Conservation (phyloP, 1,140 invertebrate genomes). For the Lanistes nyassanus region DNA sequence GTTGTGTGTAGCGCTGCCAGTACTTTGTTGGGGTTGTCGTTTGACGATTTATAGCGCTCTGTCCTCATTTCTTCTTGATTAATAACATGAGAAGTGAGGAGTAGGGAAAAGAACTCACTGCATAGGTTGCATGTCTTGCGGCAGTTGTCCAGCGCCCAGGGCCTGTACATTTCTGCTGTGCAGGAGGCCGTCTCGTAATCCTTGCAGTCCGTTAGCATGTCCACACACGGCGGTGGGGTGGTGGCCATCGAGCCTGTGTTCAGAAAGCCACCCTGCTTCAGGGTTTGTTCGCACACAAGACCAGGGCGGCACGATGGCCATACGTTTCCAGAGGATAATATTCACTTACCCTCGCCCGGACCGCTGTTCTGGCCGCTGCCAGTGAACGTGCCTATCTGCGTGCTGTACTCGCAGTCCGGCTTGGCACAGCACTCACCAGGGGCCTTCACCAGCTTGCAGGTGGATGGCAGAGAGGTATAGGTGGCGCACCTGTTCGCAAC, state of each 20-base stretch:
- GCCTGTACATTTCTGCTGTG: conserved; percentile 26
- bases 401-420: conserved; percentile 53
- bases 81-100: too few species aligned
- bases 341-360: conserved; percentile 46
- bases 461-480: conserved; percentile 44
- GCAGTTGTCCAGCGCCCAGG: conserved; percentile 44
- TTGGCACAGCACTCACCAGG: conserved; percentile 55
- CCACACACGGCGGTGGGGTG: conserved; percentile 33
- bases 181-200: conserved; percentile 31
- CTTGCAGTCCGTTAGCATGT: conserved; percentile 37
- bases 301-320: too few species aligned
- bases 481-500: conserved; percentile 45
- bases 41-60: too few species aligned
- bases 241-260: conserved; percentile 12
- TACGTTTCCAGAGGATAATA: too few species aligned
- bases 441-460: conserved; percentile 47
- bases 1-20: too few species aligned
- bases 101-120: conserved; percentile 14
- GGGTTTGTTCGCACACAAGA: too few species aligned
- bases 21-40: too few species aligned
- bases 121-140: conserved; percentile 43
- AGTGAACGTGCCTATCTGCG: conserved; percentile 50
- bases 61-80: too few species aligned
- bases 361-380: conserved; percentile 50
- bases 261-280: not conserved